phyloP scores from a whole-genome alignment of 2,113 vertebrate genomes.

The Macquaria ambigua region DNA sequence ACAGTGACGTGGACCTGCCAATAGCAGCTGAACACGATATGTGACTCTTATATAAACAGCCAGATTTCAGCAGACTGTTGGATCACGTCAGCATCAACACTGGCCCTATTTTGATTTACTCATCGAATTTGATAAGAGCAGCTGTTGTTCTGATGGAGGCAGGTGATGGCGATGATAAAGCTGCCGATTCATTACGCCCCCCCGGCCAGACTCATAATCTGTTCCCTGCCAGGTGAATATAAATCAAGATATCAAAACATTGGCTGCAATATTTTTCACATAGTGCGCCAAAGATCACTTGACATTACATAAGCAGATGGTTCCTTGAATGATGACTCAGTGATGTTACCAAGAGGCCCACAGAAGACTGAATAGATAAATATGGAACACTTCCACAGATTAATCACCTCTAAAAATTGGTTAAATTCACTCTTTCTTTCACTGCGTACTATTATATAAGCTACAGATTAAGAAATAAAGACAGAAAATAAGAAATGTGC shows the following conservation, averaged over 20 bases:
- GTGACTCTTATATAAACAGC: conserved; percentile 38
- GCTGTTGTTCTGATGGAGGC: conserved; percentile 34
- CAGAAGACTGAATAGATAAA: conserved; percentile 19
- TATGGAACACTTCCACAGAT: conserved; percentile 4
- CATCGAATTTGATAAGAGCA: conserved; percentile 51
- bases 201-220: conserved; percentile 24
- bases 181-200: conserved; percentile 19
- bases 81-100: conserved; percentile 6
- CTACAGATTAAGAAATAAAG: conserved; percentile 1
- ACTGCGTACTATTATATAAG: neutral
- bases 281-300: conserved; percentile 12
- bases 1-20: conserved; percentile 14
- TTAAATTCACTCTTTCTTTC: neutral
- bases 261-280: conserved; percentile 32
- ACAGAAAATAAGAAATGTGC: neutral
- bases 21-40: conserved; percentile 40
- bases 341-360: conserved; percentile 24
- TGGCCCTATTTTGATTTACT: conserved; percentile 41
- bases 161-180: conserved; percentile 37
- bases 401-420: neutral
- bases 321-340: conserved; percentile 45
- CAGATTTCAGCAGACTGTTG: conserved; percentile 21
- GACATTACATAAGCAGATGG: conserved; percentile 43
- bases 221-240: conserved; percentile 21
- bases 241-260: conserved; percentile 55